Evolutionary conservation across 2,797 vertebrate genomes (phyloP).

Genomic region (Pterois miles): DNA sequence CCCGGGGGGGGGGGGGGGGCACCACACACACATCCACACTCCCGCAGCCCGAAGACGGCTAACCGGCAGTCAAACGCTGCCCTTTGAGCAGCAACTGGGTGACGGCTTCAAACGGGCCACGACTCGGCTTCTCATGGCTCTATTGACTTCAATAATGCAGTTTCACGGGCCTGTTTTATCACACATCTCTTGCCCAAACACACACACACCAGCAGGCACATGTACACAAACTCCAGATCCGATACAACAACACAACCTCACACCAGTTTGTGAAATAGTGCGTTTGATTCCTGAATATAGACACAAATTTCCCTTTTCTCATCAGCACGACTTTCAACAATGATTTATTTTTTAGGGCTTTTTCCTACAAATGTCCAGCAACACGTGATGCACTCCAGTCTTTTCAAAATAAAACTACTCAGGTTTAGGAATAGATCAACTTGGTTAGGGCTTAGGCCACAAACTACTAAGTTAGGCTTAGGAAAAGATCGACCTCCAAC

Average conservation of each 20-base stretch:
- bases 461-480: no score
- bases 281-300: no score
- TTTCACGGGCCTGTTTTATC: conserved; percentile 51
- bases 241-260: neutral
- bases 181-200: conserved; percentile 1
- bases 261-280: no score
- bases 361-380: no score
- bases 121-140: conserved; percentile 50
- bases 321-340: no score
- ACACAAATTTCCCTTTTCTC: no score
- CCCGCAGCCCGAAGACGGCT: conserved; percentile 49
- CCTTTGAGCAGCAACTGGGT: conserved; percentile 69
- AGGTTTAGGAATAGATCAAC: no score
- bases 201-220: neutral
- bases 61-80: conserved; percentile 67
- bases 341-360: no score
- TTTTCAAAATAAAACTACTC: no score
- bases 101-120: conserved; percentile 69
- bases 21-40: conserved; percentile 29
- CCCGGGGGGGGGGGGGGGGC: conserved; percentile 57
- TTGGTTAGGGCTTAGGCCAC: no score
- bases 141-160: conserved; percentile 62
- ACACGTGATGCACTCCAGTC: no score
- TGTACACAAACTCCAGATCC: neutral
- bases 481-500: accelerated